Evolutionary conservation across 2,888 invertebrate genomes (phyloP).

Genomic region (Acanthosepion esculentum): DNA sequence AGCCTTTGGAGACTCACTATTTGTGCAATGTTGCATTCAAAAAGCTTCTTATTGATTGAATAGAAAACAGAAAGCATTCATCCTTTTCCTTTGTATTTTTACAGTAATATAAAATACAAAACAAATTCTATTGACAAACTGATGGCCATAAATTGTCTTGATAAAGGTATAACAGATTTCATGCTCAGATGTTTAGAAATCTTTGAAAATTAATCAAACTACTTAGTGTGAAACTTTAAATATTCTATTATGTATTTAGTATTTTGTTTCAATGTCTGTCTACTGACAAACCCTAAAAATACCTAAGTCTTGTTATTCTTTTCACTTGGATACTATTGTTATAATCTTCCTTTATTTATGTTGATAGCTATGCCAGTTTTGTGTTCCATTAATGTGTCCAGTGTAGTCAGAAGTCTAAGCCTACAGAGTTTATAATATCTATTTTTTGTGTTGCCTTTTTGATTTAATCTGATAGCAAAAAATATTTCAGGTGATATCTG

Average conservation of each 20-base stretch:
- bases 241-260: background rate
- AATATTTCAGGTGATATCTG: background rate
- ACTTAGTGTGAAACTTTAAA: background rate
- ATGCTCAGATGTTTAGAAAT: background rate
- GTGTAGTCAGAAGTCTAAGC: background rate
- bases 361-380: background rate
- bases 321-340: background rate
- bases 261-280: background rate
- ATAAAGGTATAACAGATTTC: background rate
- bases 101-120: background rate
- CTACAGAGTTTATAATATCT: background rate
- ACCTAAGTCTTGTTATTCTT: background rate
- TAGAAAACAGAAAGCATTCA: background rate
- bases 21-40: background rate
- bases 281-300: background rate
- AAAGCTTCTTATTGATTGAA: background rate
- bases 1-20: background rate
- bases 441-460: background rate
- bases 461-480: background rate
- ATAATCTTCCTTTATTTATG: no score
- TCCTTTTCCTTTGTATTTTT: background rate
- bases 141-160: background rate
- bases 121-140: background rate
- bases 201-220: background rate
- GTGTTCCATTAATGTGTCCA: background rate